Conservation (phyloP, 2,888 invertebrate species). For the Mythimna vitellina region DNA sequence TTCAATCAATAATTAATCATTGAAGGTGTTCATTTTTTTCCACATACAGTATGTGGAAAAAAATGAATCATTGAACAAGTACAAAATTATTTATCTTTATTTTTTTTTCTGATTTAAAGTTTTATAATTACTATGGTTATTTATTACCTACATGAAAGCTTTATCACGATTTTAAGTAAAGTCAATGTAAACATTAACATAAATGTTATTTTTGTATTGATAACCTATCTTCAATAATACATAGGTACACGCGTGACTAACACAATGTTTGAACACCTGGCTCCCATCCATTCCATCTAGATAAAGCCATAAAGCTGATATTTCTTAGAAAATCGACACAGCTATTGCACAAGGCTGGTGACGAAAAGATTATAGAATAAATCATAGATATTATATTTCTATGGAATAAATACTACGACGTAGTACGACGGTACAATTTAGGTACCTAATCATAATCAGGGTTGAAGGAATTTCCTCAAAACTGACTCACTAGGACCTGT, state of each 20-base stretch:
- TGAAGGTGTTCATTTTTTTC: too few species aligned
- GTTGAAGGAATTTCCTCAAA: background rate
- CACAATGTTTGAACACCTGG: slow-evolving; percentile 30
- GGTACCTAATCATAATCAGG: background rate
- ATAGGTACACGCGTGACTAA: slow-evolving; percentile 11
- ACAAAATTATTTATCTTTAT: too few species aligned
- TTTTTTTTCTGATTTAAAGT: too few species aligned
- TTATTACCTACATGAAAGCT: background rate
- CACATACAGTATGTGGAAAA: too few species aligned
- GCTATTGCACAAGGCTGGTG: slow-evolving; percentile 1
- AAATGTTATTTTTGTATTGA: slow-evolving; percentile 9
- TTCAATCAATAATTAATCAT: too few species aligned
- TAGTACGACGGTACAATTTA: background rate
- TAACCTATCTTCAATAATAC: slow-evolving; percentile 17
- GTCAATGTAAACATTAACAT: too few species aligned
- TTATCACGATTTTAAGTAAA: background rate
- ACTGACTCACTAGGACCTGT: background rate
- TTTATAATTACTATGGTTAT: too few species aligned
- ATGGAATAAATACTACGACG: background rate
- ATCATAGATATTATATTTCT: too few species aligned
- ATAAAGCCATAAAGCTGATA: slow-evolving; percentile 33
- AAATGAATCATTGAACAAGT: too few species aligned
- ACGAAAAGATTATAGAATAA: slow-evolving; percentile 4
- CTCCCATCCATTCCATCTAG: slow-evolving; percentile 4
- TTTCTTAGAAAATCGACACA: slow-evolving; percentile 15